Percentiles rank a stretch among this genome's conserved stretches.
Evolutionary conservation across 2,888 invertebrate species (phyloP).

Genomic region (Ophraella communa): DNA sequence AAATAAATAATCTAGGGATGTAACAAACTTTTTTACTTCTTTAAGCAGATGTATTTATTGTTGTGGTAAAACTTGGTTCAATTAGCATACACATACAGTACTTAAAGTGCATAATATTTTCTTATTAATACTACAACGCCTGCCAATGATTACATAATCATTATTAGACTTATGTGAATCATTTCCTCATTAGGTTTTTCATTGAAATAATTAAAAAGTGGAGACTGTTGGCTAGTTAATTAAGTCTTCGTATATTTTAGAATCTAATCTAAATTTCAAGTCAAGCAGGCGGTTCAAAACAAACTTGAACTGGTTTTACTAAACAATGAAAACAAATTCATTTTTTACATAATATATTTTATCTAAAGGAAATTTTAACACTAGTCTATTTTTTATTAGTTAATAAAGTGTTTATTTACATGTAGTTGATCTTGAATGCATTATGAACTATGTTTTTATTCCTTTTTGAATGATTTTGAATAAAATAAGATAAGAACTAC

Average conservation of each 20-base stretch:
- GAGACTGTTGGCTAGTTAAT: background rate
- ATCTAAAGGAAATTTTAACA: no score
- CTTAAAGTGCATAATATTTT: background rate
- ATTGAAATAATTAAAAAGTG: background rate
- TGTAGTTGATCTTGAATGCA: no score
- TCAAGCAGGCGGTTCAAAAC: no score
- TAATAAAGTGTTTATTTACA: no score
- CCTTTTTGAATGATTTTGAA: no score
- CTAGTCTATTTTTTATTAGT: no score
- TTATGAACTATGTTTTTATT: no score
- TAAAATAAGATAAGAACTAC: no score
- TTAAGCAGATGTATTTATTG: background rate
- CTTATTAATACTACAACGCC: background rate
- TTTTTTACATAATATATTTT: no score
- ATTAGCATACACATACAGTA: constrained; percentile 1
- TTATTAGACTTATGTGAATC: constrained; percentile 14
- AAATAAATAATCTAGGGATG: background rate
- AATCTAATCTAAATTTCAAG: no score
- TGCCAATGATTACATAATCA: constrained; percentile 5
- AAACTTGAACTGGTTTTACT: no score
- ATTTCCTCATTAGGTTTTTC: constrained; percentile 14
- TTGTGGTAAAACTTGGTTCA: background rate
- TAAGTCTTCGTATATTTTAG: background rate
- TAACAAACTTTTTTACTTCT: background rate
- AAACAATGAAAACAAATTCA: no score